Evolutionary conservation across 2,888 invertebrate genomes (phyloP), one percentile per base, ranked within the genome.

Genomic region (Drosophila nr. fundita): DNA sequence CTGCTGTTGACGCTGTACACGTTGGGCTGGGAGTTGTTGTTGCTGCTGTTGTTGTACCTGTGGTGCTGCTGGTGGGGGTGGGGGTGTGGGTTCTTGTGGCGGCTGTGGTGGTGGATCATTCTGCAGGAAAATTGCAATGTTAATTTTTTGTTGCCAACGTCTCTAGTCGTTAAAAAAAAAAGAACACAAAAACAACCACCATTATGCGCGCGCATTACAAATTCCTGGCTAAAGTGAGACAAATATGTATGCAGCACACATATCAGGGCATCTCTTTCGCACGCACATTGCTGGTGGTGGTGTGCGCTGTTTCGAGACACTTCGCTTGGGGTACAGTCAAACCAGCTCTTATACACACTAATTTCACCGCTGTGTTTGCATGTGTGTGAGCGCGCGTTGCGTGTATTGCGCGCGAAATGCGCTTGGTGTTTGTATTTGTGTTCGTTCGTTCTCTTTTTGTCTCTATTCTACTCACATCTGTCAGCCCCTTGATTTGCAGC

Each of bases 401-500:
- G 48, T 63, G 50, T 76, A 48, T 68, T 68, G 79, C 79, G 78
- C 76, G 78, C 73, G 68, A 81, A 78, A 63, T 13, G 48, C 36
- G 78, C 73, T 78, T 77, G 62, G 40, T 49, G 55, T 60, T 40
- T 57, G 45, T 60, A 50, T 57, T 40, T 57, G 40, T 65, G 50
- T 54, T 55, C n/a, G 54, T 66, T 81, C 65, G 50, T 73, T 81
- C 68, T 78, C 64, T 67, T 64, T 61, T 65, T 49, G 40, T 64
- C 90, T 45, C 24, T 45, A 24, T 24, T 45, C 15, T 94, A 95
- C 94, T 95, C 94, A 93, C 95, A 94, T 93, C 94, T 68, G 95
- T 95, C 92, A 95, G 93, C 93, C 95, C 95, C 94, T 95, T 95
- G 78, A 95, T 95, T 94, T 95, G 95, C 92, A 95, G 94, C 90